Evolutionary conservation across 1,140 invertebrate genomes (phyloP).

Genomic region (Lepidurus packardi): DNA sequence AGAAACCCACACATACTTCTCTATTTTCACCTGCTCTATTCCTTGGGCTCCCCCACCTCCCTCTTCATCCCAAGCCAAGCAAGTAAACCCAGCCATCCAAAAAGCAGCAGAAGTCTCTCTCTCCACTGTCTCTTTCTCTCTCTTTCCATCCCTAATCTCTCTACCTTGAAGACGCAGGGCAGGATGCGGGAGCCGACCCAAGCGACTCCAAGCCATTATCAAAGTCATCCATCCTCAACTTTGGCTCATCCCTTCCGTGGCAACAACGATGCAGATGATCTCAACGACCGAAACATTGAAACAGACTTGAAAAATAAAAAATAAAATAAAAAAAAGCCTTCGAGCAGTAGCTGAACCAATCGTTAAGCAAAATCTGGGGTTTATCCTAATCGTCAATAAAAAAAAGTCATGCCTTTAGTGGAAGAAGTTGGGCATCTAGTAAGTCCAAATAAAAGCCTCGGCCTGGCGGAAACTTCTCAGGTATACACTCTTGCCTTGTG

Average conservation of each 20-base stretch:
- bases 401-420: neutral
- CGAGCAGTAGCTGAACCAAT: neutral
- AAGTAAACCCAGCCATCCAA: neutral
- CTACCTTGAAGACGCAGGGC: conserved; percentile 20
- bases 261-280: neutral
- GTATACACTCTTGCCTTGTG: neutral
- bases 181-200: neutral
- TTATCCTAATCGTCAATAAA: neutral
- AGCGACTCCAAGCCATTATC: neutral
- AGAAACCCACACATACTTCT: neutral
- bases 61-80: neutral
- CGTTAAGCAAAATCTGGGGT: neutral
- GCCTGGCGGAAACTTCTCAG: neutral
- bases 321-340: neutral
- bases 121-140: neutral
- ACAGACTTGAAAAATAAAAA: neutral
- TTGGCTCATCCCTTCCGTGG: neutral
- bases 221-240: conserved; percentile 12
- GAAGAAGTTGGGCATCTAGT: neutral
- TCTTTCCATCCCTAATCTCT: neutral
- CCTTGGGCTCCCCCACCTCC: neutral
- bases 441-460: neutral
- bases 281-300: neutral
- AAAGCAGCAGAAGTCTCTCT: neutral
- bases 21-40: conserved; percentile 12